Conservation (phyloP, 2,113 vertebrate species). For the Orientallactaga bullata region DNA sequence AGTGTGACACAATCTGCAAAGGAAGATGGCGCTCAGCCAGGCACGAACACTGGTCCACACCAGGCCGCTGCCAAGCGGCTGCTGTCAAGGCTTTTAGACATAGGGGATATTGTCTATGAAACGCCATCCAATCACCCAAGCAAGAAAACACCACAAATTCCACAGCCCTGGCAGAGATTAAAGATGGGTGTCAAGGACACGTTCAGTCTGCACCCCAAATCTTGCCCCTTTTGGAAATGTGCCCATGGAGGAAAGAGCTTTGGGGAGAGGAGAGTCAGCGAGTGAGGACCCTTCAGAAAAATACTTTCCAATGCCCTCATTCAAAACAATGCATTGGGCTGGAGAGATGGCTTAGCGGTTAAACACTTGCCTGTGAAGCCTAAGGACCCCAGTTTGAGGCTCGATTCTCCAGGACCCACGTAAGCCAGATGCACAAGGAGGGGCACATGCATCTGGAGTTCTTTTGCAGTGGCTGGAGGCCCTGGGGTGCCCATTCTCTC, state of each 20-base stretch:
- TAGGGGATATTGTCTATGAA: conserved; percentile 57
- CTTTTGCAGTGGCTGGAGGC: too few species aligned
- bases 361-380: too few species aligned
- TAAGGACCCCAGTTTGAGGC: too few species aligned
- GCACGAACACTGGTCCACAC: background rate
- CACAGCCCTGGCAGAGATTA: conserved; percentile 31
- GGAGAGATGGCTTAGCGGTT: too few species aligned
- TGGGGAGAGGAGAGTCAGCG: background rate
- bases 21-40: background rate
- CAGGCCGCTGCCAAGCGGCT: conserved; percentile 17
- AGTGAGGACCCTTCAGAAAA: background rate
- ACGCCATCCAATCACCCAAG: conserved; percentile 28
- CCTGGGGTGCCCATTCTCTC: too few species aligned
- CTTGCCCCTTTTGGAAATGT: background rate
- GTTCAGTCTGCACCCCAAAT: background rate
- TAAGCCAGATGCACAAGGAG: too few species aligned
- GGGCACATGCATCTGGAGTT: too few species aligned
- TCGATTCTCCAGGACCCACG: too few species aligned
- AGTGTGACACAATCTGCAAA: rapidly evolving
- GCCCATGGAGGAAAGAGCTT: conserved; percentile 7
- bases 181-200: conserved; percentile 57
- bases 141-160: conserved; percentile 24
- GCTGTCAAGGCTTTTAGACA: conserved; percentile 63
- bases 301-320: background rate
- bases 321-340: background rate